Base-by-base conservation (phyloP, 2,888 invertebrate genomes). In the Scaptomyza caliginosa region DNA sequence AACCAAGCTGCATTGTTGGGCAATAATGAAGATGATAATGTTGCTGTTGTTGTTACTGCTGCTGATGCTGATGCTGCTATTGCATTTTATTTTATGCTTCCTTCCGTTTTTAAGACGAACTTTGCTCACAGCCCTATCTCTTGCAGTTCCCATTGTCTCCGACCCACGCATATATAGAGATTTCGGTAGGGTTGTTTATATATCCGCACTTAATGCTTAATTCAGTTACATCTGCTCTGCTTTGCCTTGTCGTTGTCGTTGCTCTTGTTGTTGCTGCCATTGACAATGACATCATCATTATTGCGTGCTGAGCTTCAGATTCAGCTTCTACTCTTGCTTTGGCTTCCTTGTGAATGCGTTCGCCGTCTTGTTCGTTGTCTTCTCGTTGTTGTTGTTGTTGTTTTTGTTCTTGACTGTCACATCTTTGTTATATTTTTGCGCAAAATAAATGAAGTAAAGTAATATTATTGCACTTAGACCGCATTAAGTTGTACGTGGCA, bases 201-300 rank as follows among this genome's bases (percentile, higher is more conserved):
- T 74, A 84, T 86, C 84, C 88, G 87, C 88, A 85, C 85, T 85
- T 85, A 85, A 88, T 85, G 88, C 84, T 85, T 88, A 85, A 85
- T 85, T 85, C 88, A 84, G 81, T 82, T 82, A 87, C 86, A 82
- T 78, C 88, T 88, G 78, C 80, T 83, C 70, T 51, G 23, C 74
- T 55, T 49, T 60, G 58, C 74, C 57, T 67, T 59, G 62, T 67
- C 56, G 45, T 51, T 68, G 56, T 39, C 66, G 42, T 36, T 55
- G 19, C 30, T 23, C 21, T 4, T 69, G 70, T 51, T 74, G 56
- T 50, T 65, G 60, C 48, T 76, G 54, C 68, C 84, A 88, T 89
- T 89, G 89, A 89, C 90, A 89, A 89, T 90, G 89, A 89, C 89
- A 90, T 89, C 89, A 90, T 87, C 89, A 90, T 88, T 87, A 89